These are phyloP conservation scores for Dermolepida albohirtum DNA, from an alignment of 2,888 invertebrate genomes.

Conservation along the genomic window DNA sequence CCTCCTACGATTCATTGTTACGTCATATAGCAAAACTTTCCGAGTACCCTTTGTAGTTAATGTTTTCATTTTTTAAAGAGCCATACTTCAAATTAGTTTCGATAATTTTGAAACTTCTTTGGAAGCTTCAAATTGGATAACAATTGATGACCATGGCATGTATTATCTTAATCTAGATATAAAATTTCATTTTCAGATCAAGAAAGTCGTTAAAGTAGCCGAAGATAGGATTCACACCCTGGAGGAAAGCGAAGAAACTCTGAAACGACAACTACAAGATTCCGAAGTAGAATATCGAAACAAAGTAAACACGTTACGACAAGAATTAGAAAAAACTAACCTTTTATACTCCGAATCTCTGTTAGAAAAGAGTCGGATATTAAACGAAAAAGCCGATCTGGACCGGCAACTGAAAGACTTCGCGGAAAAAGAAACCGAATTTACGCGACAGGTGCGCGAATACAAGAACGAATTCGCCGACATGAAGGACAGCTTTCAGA, in stretches of 20 bases:
- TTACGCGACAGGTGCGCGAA: conserved; percentile 62
- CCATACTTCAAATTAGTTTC: no score
- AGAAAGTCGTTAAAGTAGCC: conserved; percentile 63
- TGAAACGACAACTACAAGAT: conserved; percentile 58
- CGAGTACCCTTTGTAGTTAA: no score
- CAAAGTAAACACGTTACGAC: conserved; percentile 69
- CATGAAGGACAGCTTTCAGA: conserved; percentile 54
- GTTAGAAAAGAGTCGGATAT: conserved; percentile 78
- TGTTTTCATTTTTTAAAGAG: no score
- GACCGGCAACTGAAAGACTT: conserved; percentile 74
- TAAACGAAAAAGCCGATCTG: conserved; percentile 72
- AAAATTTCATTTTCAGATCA: conserved; percentile 30
- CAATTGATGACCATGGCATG: no score
- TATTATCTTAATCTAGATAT: no score
- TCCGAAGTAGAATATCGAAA: conserved; percentile 63
- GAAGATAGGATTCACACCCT: conserved; percentile 62
- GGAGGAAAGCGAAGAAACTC: conserved; percentile 54
- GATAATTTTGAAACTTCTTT: no score
- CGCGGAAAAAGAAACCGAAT: conserved; percentile 67
- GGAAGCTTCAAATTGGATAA: no score
- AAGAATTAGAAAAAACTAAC: conserved; percentile 78
- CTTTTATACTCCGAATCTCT: conserved; percentile 81
- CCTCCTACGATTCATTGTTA: no score
- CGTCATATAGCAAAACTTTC: no score
- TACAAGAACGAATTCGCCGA: conserved; percentile 58